These are phyloP conservation scores for Sinella curviseta DNA, from an alignment of 1,140 invertebrate genomes.

Conservation along the genomic window DNA sequence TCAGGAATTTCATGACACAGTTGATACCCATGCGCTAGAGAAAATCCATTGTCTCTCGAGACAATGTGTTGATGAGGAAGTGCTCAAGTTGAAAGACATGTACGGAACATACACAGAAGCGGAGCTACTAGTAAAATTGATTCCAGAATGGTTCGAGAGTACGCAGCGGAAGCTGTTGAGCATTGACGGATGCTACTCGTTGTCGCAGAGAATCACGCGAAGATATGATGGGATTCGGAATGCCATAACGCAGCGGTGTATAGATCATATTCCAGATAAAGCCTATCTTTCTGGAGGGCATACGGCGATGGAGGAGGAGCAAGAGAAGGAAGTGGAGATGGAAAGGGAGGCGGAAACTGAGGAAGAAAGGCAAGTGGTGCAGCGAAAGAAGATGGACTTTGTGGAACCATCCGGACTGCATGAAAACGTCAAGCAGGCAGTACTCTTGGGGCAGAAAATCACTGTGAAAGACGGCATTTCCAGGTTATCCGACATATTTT, in stretches of 20 bases:
- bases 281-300: neutral
- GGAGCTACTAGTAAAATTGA: neutral
- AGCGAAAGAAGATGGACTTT: neutral
- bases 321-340: slow-evolving; percentile 40
- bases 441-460: neutral
- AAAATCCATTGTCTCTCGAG: neutral
- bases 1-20: neutral
- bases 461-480: neutral
- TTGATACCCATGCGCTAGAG: neutral
- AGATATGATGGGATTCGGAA: neutral
- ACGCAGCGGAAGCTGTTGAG: neutral
- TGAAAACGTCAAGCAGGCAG: neutral
- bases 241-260: neutral
- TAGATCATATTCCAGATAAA: slow-evolving; percentile 19
- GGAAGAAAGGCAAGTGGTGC: neutral
- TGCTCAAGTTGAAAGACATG: neutral
- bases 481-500: neutral
- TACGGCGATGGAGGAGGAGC: slow-evolving; percentile 36
- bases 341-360: slow-evolving; percentile 35
- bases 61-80: neutral
- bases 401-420: neutral
- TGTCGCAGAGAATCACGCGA: neutral
- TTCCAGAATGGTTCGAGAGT: neutral
- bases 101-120: neutral
- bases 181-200: neutral